Base-by-base conservation (phyloP, 1,140 invertebrate genomes). In the Monochamus saltuarius region DNA sequence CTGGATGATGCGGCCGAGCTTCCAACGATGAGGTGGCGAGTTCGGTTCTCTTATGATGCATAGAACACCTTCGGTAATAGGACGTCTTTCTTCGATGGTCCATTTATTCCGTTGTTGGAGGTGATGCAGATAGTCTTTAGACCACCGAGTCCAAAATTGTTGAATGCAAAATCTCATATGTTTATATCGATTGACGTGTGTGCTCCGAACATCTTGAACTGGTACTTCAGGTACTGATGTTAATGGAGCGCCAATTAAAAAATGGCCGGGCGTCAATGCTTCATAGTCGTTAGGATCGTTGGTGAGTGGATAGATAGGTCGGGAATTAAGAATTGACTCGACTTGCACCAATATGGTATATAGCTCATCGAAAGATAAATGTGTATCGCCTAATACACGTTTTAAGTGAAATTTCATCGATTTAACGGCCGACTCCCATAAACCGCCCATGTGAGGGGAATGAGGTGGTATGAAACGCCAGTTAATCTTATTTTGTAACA, bases 1-100 rank as follows among this genome's bases (percentile, higher is more conserved):
- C 17, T 61, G 19, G 1, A 34, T 22, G n/a, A 75, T 54, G 35
- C 56, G 49, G 29, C 57, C 69, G 14, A 71, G 35, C 29, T 36
- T 45, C 72, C 70, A 73, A 13, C 43, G 56, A 22, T 57, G 40
- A 9, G 68, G 62, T 1, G 65, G 58, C 17, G 56, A 22, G n/a
- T 62, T 67, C 43, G 50, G 59, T 13, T 69, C 63, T 38, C 64
- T 29, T 29, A 29, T 29, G 22, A 29, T 29, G 22, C 22, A 29
- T 29, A 29, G 22, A 29, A 29, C 22, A 3, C 22, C 22, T 29
- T 29, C 22, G 22, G 22, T 29, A 6, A 29, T 29, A 6, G 22
- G 22, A 29, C 22, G 22, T 29, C 22, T 29, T 29, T 29, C 22
- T 29, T 29, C 22, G 22, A 29, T 29, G 22, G 22, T 29, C 22